Evolutionary conservation across 1,140 invertebrate genomes (phyloP).

Genomic region (Theocolax elegans): DNA sequence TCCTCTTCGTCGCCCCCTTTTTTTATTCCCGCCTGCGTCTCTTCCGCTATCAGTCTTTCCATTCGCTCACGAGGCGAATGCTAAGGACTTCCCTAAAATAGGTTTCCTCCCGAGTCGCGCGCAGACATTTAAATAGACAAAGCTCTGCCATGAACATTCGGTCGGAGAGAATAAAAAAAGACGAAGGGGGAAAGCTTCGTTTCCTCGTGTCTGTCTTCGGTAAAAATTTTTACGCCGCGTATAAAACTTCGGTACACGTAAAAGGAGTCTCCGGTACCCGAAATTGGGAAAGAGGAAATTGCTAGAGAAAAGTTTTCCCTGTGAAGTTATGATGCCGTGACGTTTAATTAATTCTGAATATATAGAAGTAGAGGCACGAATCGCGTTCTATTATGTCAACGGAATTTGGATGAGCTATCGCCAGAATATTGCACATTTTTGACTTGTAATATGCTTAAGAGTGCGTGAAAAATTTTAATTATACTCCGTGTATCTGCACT

Average conservation of each 20-base stretch:
- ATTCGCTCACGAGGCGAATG: conserved; percentile 20
- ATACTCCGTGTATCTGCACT: too few species aligned
- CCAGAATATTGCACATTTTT: too few species aligned
- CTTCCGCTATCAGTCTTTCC: conserved; percentile 32
- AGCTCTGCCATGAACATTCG: conserved; percentile 23
- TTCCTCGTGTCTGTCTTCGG: conserved; percentile 18
- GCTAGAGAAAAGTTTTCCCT: neutral
- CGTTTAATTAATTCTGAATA: conserved; percentile 21
- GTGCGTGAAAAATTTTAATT: too few species aligned
- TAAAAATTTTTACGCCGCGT: conserved; percentile 33
- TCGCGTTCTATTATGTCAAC: too few species aligned
- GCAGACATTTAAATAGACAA: conserved; percentile 38
- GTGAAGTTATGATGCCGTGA: conserved; percentile 10
- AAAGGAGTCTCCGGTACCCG: neutral
- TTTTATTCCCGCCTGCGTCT: neutral
- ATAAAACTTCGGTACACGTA: conserved; percentile 35
- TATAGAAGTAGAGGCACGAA: too few species aligned
- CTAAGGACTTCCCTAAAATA: conserved; percentile 29
- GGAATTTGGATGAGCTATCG: too few species aligned
- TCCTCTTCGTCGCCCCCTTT: conserved; percentile 7
- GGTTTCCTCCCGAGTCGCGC: conserved; percentile 7
- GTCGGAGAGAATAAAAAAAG: conserved; percentile 34
- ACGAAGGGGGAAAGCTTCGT: conserved; percentile 16
- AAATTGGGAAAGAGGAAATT: conserved; percentile 10
- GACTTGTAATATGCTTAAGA: too few species aligned